These are phyloP conservation scores for Chlorodrepanis virens DNA, from an alignment of 2,113 vertebrate species.

Conservation along the genomic window DNA sequence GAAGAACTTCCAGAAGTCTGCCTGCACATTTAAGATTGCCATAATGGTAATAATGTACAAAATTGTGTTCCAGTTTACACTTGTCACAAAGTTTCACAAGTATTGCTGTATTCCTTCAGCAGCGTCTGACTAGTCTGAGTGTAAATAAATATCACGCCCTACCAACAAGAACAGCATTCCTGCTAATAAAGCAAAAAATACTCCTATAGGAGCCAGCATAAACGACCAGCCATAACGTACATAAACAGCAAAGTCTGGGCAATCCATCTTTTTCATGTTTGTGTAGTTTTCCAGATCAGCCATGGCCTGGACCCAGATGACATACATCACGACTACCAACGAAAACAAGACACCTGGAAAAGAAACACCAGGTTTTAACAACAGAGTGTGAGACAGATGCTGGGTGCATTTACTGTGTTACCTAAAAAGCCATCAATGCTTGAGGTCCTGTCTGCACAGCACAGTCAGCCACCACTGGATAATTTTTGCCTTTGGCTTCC, in stretches of 20 bases:
- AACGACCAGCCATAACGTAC: slow-evolving; percentile 90
- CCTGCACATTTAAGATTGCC: background rate
- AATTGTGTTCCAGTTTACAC: slow-evolving; percentile 15
- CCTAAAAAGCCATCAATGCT: background rate
- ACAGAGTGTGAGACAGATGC: background rate
- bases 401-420: background rate
- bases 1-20: slow-evolving; percentile 16
- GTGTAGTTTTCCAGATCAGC: slow-evolving; percentile 83
- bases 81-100: background rate
- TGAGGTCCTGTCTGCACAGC: background rate
- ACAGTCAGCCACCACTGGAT: background rate
- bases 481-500: background rate
- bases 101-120: background rate
- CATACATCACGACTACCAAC: slow-evolving; percentile 83
- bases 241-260: slow-evolving; percentile 76
- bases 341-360: slow-evolving; percentile 86
- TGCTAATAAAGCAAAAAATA: slow-evolving; percentile 87
- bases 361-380: slow-evolving; percentile 24
- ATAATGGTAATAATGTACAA: background rate
- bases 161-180: slow-evolving; percentile 91
- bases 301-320: slow-evolving; percentile 87
- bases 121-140: slow-evolving; percentile 63
- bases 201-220: slow-evolving; percentile 88
- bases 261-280: slow-evolving; percentile 70
- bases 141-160: slow-evolving; percentile 80